A percentile compares a stretch with the other conserved stretches of the same genome.
Conservation (phyloP, 2,797 vertebrate genomes). For the Acrossocheilus wenchowensis region DNA sequence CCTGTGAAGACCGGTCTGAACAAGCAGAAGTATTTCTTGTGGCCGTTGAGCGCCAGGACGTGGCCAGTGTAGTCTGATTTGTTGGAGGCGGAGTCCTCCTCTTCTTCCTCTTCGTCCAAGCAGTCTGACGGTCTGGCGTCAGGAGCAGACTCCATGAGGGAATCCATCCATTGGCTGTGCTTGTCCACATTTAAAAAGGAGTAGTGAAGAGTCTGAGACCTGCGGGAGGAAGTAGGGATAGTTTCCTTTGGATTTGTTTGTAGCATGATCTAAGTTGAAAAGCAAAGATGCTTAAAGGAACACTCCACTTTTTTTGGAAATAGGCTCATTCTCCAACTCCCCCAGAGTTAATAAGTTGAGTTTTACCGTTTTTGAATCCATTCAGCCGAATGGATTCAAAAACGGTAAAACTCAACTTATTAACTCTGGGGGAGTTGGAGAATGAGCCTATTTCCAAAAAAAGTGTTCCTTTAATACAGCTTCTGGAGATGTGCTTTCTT, state of each 20-base stretch:
- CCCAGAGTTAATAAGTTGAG: no score
- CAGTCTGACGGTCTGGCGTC: slow-evolving; percentile 77
- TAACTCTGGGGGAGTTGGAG: no score
- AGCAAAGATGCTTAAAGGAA: neutral
- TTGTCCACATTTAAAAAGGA: slow-evolving; percentile 98
- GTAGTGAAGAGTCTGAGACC: slow-evolving; percentile 93
- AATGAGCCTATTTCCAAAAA: no score
- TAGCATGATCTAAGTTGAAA: neutral
- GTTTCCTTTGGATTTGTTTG: neutral
- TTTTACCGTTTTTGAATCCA: no score
- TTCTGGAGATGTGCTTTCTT: neutral
- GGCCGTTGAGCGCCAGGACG: slow-evolving; percentile 94
- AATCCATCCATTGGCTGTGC: slow-evolving; percentile 91
- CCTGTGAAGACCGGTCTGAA: slow-evolving; percentile 89
- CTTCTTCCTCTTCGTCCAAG: slow-evolving; percentile 83
- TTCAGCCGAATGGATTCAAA: no score
- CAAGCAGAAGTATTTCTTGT: slow-evolving; percentile 97
- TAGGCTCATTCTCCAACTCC: no score
- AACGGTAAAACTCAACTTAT: no score
- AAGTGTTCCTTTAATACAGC: no score
- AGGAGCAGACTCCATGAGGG: slow-evolving; percentile 88
- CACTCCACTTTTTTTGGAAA: no score
- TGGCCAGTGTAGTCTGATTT: slow-evolving; percentile 88
- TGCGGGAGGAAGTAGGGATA: slow-evolving; percentile 57
- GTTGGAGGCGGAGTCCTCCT: neutral